These are phyloP conservation scores for Chaitophorus viminalis DNA, from an alignment of 2,888 invertebrate genomes.

Conservation along the genomic window DNA sequence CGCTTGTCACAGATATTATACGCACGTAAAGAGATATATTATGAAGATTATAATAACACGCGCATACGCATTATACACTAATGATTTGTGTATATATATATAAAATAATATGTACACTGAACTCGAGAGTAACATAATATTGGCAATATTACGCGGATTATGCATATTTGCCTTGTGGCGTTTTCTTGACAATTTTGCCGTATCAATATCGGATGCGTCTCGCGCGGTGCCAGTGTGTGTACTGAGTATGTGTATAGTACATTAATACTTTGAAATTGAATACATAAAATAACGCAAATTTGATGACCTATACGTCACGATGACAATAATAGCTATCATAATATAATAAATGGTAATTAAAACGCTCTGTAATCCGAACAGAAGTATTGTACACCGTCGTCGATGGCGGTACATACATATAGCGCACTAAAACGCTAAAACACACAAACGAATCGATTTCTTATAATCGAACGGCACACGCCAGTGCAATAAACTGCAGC, in stretches of 20 bases:
- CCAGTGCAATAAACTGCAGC: not conserved
- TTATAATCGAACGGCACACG: not conserved
- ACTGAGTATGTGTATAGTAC: too few species aligned
- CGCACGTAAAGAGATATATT: not conserved
- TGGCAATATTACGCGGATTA: slow-evolving; percentile 2
- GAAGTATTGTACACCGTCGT: too few species aligned
- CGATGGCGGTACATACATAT: too few species aligned
- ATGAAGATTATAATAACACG: slow-evolving; percentile 19
- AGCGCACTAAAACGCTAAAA: too few species aligned
- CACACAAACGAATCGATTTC: not conserved
- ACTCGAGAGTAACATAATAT: slow-evolving; percentile 28
- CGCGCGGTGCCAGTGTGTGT: too few species aligned
- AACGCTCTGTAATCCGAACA: not conserved
- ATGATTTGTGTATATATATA: not conserved
- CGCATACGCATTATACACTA: not conserved
- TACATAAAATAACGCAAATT: not conserved
- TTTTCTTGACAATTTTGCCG: not conserved
- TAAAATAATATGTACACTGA: not conserved
- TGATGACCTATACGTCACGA: too few species aligned
- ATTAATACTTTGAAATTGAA: not conserved
- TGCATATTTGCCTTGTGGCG: not conserved
- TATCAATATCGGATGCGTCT: not conserved
- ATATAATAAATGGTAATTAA: not conserved
- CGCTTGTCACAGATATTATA: slow-evolving; percentile 21
- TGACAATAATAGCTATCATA: not conserved